Evolutionary conservation across 1,140 invertebrate species (phyloP), one percentile per base, ranked within the genome.

Genomic region (Pseudomyrmex pallidus): DNA sequence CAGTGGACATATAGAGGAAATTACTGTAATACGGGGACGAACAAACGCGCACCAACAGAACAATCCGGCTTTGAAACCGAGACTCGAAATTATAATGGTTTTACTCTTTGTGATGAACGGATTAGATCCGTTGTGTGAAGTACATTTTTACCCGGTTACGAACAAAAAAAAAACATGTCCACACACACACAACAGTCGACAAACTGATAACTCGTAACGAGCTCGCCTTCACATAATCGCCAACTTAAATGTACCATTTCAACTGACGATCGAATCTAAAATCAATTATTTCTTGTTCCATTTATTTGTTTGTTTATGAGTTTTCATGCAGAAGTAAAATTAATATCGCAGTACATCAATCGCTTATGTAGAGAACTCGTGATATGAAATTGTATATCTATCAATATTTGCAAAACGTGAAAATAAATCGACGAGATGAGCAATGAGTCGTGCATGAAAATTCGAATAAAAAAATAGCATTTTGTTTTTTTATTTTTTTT

Each of bases 171-270:
- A 56, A 15, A 9, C 9, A 22, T 48, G 25, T 46, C 10, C n/a
- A n/a, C n/a, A n/a, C n/a, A n/a, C n/a, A n/a, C 20, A 57, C 12
- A 46, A 15, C 44, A 44, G 54, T 50, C n/a, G 44, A 70, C 64
- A 70, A 80, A 61, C 20, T 68, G 64, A 57, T 46, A 77, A 77
- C 20, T 78, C n/a, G 44, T 50, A 48, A 68, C 35, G 5, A 54
- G 17, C 46, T 66, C 12, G 54, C 56, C 72, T 50, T 61, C 59
- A 25, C 76, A 52, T 8, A 54, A 76, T 64, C 46, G 48, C 44
- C 25, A 48, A 35, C 76, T 70, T 80, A 80, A 80, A 70, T 80
- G 59, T 25, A 17, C n/a, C 46, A 15, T 72, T 80, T 70, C 8
- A 10, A 15, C 44, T 13, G 66, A 61, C 46, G 44, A 56, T 68